phyloP scores from a whole-genome alignment of 2,888 invertebrate genomes.

The Urechis unicinctus region DNA sequence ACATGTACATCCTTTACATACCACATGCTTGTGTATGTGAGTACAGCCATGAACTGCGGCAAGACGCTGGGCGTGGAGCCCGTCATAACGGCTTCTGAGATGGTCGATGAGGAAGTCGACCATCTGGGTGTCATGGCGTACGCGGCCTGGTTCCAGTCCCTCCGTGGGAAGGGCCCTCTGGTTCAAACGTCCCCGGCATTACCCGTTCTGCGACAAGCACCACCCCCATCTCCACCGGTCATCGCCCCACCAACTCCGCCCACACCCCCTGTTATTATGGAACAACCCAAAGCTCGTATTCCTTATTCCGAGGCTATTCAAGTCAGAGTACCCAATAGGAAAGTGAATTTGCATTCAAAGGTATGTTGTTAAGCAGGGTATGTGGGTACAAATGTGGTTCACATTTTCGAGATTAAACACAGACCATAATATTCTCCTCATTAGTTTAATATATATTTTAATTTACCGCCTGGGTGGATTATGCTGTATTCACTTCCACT shows the following conservation, averaged over 20 bases:
- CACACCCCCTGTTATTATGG: not conserved
- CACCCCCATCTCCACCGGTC: not conserved
- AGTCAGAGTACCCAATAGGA: not conserved
- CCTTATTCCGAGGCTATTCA: constrained; percentile 1
- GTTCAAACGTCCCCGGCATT: not conserved
- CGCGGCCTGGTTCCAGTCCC: constrained; percentile 80
- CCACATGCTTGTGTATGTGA: too few species aligned
- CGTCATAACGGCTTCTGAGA: constrained; percentile 82
- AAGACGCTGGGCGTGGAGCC: constrained; percentile 71
- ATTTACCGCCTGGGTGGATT: too few species aligned
- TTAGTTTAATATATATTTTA: too few species aligned
- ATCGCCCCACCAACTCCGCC: constrained; percentile 2
- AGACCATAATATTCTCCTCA: too few species aligned
- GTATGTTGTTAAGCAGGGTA: not conserved
- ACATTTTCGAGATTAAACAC: too few species aligned
- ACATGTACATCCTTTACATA: too few species aligned
- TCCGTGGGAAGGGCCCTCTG: constrained; percentile 9
- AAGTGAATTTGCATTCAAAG: not conserved
- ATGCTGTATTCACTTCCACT: too few species aligned
- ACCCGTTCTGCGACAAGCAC: too few species aligned
- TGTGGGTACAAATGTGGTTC: not conserved
- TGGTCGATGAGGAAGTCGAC: constrained; percentile 90
- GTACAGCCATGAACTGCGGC: constrained; percentile 10
- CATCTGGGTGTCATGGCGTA: constrained; percentile 98
- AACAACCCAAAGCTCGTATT: not conserved